Base-by-base conservation (phyloP, 2,113 vertebrate genomes). In the Paralichthys olivaceus region DNA sequence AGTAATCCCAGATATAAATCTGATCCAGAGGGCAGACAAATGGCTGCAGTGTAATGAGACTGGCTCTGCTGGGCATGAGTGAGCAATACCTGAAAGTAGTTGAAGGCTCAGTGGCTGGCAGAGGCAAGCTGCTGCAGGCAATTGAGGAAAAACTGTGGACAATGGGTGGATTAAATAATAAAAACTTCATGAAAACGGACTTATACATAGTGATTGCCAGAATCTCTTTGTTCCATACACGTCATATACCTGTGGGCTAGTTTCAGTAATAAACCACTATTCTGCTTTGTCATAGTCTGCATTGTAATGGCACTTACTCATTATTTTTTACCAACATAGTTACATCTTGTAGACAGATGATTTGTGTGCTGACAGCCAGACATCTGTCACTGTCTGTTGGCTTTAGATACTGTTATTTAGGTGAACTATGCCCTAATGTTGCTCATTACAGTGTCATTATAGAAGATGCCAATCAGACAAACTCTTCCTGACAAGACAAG, bases 1-100 rank as follows among this genome's bases (percentile, higher is more conserved):
- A 22, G 45, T 89, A 91, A 92, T 92, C 88, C 85, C 64, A 67
- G 59, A 84, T 79, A 88, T 57, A 77, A 55, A 84, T 84, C 84
- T 80, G 82, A 91, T 83, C 79, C 67, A 85, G 69, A 76, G 66
- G 45, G 72, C 77, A 79, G 73, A 85, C 62, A 76, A 72, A 78
- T 77, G 56, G 73, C 71, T 55, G 40, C 61, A 59, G 59, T 19
- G 34, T 72, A 85, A 77, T 59, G 64, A 75, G 60, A 78, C 54
- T 60, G 63, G 69, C 64, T 80, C 56, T 60, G 73, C 2, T 64
- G 51, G 77, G 86, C 77, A 78, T 64, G 79, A 83, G 73, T 55
- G 68, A 79, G 72, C 75, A 81, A 71, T 81, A 67, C 64, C 55
- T 61, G 57, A 68, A 56, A 75, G 77, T 61, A 29, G 55, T 32